Percentiles rank a stretch among this genome's conserved stretches.
Conservation (phyloP, 2,888 invertebrate species). For the Drosophila subquinaria region DNA sequence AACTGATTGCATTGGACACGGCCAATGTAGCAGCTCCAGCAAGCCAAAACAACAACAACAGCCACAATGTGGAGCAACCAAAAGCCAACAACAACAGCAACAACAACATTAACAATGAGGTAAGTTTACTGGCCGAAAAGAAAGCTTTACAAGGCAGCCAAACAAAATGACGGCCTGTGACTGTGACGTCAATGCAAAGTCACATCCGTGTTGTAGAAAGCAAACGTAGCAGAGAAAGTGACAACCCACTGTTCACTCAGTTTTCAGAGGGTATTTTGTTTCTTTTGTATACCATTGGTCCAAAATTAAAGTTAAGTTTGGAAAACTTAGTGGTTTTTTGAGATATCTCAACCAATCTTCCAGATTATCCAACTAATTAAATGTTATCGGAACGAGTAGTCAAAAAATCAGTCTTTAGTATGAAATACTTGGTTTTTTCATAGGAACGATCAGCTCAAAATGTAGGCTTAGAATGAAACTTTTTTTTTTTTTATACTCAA, state of each 20-base stretch:
- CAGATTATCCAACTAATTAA: no score
- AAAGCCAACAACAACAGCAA: slow-evolving; percentile 44
- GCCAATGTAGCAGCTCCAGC: slow-evolving; percentile 37
- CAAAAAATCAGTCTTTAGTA: no score
- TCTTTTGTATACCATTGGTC: neutral
- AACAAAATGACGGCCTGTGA: slow-evolving; percentile 44
- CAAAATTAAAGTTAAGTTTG: no score
- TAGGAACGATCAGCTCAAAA: no score
- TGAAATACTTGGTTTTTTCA: no score
- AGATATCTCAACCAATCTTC: no score
- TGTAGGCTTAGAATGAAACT: neutral
- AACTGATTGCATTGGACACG: slow-evolving; percentile 84
- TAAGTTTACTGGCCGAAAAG: slow-evolving; percentile 65
- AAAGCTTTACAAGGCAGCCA: slow-evolving; percentile 42
- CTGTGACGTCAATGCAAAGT: slow-evolving; percentile 72
- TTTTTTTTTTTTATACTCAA: no score
- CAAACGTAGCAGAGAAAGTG: slow-evolving; percentile 69
- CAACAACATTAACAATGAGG: slow-evolving; percentile 68
- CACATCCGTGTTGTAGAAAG: slow-evolving; percentile 78
- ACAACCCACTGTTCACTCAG: slow-evolving; percentile 17
- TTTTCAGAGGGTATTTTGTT: slow-evolving; percentile 18
- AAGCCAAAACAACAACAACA: slow-evolving; percentile 39
- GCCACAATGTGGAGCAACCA: slow-evolving; percentile 56
- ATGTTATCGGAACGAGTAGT: no score
- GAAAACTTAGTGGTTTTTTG: neutral